phyloP scores from a whole-genome alignment of 2,797 vertebrate species.

The Labeo calbasu region DNA sequence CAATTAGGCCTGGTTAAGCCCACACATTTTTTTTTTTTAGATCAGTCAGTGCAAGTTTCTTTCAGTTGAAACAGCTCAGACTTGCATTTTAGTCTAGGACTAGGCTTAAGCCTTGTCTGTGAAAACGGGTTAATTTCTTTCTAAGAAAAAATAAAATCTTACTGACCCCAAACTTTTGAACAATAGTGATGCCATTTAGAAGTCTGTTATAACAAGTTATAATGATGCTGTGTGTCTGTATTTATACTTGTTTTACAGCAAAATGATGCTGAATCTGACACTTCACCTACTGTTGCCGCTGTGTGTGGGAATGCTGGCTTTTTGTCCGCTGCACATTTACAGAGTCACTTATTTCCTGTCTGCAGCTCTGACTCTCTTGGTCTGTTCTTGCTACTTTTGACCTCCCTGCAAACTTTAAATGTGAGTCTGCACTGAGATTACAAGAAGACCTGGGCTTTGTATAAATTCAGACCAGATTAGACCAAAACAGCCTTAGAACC shows the following conservation, averaged over 20 bases:
- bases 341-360: constrained; percentile 85
- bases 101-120: too few species aligned
- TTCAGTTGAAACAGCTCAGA: too few species aligned
- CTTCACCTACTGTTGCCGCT: constrained; percentile 83
- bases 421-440: constrained; percentile 42
- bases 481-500: constrained; percentile 57
- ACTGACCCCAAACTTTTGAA: not conserved
- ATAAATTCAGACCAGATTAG: constrained; percentile 27
- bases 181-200: not conserved
- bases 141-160: not conserved
- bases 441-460: constrained; percentile 48
- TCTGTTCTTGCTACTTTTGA: constrained; percentile 84
- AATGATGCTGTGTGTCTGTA: constrained; percentile 7
- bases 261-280: constrained; percentile 80
- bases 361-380: constrained; percentile 80
- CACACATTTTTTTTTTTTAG: too few species aligned
- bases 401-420: constrained; percentile 32
- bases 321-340: constrained; percentile 90
- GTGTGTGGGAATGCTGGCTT: constrained; percentile 84
- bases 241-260: constrained; percentile 76
- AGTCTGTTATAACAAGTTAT: not conserved
- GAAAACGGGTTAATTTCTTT: not conserved
- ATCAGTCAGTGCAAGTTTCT: too few species aligned
- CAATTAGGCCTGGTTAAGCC: not conserved
- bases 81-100: too few species aligned